These are phyloP conservation scores for Eremophila alpestris DNA, from an alignment of 2,797 vertebrate genomes.

Conservation along the genomic window DNA sequence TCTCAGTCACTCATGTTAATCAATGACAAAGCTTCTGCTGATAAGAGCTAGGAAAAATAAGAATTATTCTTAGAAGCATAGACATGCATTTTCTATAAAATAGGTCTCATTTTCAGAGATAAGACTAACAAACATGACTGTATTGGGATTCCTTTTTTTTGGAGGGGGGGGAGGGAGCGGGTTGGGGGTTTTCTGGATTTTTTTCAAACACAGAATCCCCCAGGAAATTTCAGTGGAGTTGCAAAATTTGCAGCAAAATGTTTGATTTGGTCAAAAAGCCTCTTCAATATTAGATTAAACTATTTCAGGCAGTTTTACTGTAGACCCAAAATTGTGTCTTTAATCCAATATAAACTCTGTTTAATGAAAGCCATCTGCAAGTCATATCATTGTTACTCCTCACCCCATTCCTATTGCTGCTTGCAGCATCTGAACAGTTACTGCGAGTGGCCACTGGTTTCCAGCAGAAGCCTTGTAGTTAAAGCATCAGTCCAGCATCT, in stretches of 20 bases:
- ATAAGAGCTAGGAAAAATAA: not conserved
- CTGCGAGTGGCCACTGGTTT: not conserved
- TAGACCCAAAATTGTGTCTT: not conserved
- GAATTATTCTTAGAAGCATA: not conserved
- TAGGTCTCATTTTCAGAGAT: not conserved
- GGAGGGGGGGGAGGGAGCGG: accelerated
- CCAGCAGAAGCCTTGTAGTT: not conserved
- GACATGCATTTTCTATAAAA: not conserved
- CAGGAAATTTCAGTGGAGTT: conserved; percentile 6
- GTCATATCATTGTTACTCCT: not conserved
- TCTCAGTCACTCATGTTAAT: not conserved
- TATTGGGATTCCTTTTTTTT: not conserved
- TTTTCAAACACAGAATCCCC: not conserved
- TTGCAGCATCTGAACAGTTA: not conserved
- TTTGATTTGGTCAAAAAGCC: conserved; percentile 46
- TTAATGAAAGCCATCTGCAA: conserved; percentile 55
- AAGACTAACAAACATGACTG: not conserved
- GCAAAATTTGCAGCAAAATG: conserved; percentile 38
- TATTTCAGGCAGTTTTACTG: conserved; percentile 33
- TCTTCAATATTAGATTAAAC: conserved; percentile 47
- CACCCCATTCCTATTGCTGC: not conserved
- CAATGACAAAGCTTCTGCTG: not conserved
- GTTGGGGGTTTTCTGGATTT: accelerated
- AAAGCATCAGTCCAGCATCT: not conserved
- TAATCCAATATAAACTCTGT: conserved; percentile 37